Evolutionary conservation across 2,888 invertebrate species (phyloP), one percentile per base, ranked within the genome.

Genomic region (Macrophya alboannulata): DNA sequence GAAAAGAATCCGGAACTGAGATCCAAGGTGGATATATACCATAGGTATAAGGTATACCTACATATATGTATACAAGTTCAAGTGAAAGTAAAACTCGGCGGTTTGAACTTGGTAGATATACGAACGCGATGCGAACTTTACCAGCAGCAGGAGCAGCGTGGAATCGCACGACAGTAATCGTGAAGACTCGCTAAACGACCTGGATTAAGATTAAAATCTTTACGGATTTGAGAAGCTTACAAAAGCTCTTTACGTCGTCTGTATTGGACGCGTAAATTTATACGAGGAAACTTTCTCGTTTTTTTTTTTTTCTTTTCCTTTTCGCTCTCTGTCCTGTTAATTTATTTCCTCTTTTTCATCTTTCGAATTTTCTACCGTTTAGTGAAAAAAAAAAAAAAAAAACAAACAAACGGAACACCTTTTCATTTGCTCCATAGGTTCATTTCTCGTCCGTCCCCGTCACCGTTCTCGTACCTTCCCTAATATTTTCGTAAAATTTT

Each of bases 191-290:
- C 72, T 74, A 74, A 74, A 74, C 72, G 72, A 21, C 72, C 40
- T 25, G 82, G 82, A 82, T 82, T 40, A 82, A 65, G 82, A 82
- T 82, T 82, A 82, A 82, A 62, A 82, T 82, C 65, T 82, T 82
- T 21, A 43, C 31, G 82, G 82, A 82, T 82, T 82, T 82, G 40
- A 31, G 40, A 3, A 21, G 65, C 82, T 82, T 45, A 65, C 65
- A 65, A 82, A 82, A 82, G 82, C 65, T 82, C 65, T 68, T 82
- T 82, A 45, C 43, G 65, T 12, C 82, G 31, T 31, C 45, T 15
- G 68, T 8, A 25, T 40, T 37, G 55, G 43, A 21, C 25, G 59
- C 25, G 59, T 62, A 48, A 15, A 65, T 40, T 4, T 48, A 21
- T 82, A 45, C 37, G 68, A 31, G 17, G 5, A 68, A 68, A 15